phyloP scores from a whole-genome alignment of 2,113 vertebrate genomes.

The Clinocottus analis region DNA sequence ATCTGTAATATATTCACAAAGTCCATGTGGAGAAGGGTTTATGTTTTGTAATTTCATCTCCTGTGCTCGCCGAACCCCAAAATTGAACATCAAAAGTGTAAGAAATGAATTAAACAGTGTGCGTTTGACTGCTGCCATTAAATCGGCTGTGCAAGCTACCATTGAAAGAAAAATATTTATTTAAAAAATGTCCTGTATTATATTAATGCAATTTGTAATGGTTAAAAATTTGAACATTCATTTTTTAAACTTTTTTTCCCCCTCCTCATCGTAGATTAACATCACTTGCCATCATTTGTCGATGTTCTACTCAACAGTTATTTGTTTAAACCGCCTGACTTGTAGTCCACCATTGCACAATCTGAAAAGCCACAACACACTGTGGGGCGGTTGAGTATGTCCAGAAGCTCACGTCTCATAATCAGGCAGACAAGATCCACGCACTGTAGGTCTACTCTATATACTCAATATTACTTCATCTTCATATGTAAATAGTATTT shows the following conservation, averaged over 20 bases:
- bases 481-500: too few species aligned
- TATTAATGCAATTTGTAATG: background rate
- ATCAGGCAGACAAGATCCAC: background rate
- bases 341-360: background rate
- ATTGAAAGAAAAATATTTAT: background rate
- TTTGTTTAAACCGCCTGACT: too few species aligned
- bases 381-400: background rate
- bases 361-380: background rate
- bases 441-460: background rate
- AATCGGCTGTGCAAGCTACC: background rate
- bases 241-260: too few species aligned
- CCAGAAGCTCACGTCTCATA: background rate
- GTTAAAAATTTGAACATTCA: background rate
- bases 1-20: slow-evolving; percentile 1
- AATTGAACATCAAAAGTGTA: background rate
- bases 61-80: background rate
- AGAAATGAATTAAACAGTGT: background rate
- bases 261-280: background rate
- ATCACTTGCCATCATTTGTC: background rate
- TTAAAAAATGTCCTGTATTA: background rate
- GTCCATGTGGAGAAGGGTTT: background rate
- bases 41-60: slow-evolving; percentile 2
- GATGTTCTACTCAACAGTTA: background rate
- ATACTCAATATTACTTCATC: background rate
- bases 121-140: background rate